Evolutionary conservation across 2,888 invertebrate genomes (phyloP), one percentile per base, ranked within the genome.

Genomic region (Euproctis similis): DNA sequence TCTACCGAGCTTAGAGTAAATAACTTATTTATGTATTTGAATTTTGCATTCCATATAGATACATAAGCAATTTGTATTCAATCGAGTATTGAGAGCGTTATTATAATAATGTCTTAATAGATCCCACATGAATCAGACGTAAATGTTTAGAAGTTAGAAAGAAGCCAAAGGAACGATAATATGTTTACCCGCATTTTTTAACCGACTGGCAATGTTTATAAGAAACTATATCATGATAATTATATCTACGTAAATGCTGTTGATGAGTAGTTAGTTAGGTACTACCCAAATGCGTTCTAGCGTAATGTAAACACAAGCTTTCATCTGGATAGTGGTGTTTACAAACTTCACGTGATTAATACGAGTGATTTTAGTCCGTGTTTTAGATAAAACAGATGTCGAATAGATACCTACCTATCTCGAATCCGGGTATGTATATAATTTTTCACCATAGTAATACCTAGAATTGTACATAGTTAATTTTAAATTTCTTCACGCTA

Each of bases 271-370:
- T 19, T 19, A n/a, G n/a, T n/a, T n/a, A 14, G 34, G 31, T 42
- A 40, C 44, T 42, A 36, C 42, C 21, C 42, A 54, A 58, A 54
- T 36, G 39, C 40, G 53, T 44, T 53, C 50, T 59, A 47, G 43
- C 36, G 17, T 59, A 70, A 62, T 39, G 47, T 71, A 72, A 74
- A 74, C 70, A 68, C 40, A 42, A 46, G 53, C 56, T 69, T 59
- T 65, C 74, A 68, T 68, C 69, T 66, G 64, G 59, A 42, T 36
- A 39, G n/a, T n/a, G 47, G 56, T 76, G 71, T 77, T 75, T 74
- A 76, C 60, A 57, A 61, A 47, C 36, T 39, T 50, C 45, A 51
- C 54, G 53, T 46, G 50, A 60, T 53, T 42, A 56, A 51, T 58
- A 59, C 51, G 40, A 36, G 53, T 46, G 43, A 50, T 44, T 73